Base-by-base conservation (phyloP, 2,888 invertebrate genomes). In the Lapara coniferarum region DNA sequence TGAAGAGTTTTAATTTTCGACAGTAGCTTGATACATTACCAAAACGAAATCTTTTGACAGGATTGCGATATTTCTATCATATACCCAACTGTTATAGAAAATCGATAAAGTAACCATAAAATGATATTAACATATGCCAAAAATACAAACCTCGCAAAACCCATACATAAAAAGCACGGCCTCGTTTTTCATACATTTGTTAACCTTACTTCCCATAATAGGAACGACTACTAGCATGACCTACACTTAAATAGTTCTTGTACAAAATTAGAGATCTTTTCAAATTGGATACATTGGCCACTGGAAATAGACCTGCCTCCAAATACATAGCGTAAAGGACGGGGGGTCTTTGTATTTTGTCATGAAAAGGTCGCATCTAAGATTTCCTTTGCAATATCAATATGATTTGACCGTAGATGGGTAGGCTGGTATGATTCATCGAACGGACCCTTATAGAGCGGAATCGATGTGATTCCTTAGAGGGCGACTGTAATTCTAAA, bases 331-430 rank as follows among this genome's bases (percentile, higher is more conserved):
- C 66, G 71, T 37, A 16, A 67, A 72, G 66, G 57, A 37, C 51
- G 58, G 49, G 49, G 25, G 67, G 12, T 67, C 63, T 49, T n/a
- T 46, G 7, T 55, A 56, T n/a, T 12, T 56, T 55, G 67, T n/a
- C 4, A 19, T 7, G 2, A 69, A 73, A 82, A 87, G 84, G 86
- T 82, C 84, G 77, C 71, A 70, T 78, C 78, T 78, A 81, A 79
- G 80, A 75, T 77, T 83, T 83, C 79, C 78, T 79, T 75, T 69
- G 73, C 77, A 78, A 78, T 78, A 81, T 79, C 76, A 71, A 81
- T 84, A 85, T 81, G 83, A 87, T 88, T 87, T 89, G 83, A 79
- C 89, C 89, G 85, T 81, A 89, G 75, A 86, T 78, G 88, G 88
- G 73, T 69, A 75, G 76, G 81, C 74, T 76, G 74, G 77, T 71